Evolutionary conservation across 2,888 invertebrate species (phyloP), one percentile per base, ranked within the genome.

Genomic region (Habroteleia sp.): DNA sequence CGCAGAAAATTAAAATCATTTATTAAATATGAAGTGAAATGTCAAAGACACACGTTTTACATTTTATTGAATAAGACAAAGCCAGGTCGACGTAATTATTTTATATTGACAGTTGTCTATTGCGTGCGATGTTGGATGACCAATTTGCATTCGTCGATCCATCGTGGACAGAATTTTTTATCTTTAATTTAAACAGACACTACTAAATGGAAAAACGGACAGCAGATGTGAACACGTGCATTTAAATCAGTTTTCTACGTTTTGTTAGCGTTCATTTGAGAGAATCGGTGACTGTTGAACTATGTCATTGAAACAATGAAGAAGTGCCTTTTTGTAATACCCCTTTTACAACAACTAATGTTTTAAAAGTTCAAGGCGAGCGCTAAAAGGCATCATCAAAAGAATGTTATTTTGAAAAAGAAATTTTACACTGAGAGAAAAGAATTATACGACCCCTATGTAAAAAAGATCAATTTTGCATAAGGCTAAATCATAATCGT

Each of bases 221-320:
- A 50, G 56, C 35, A 50, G 37, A 50, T 52, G 72, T 16, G 48
- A 44, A 65, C 63, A 58, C 50, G 65, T 44, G 58, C 52, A 72
- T 72, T 72, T 65, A 65, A 72, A 72, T 56, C 42, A 65, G 63
- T 58, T 44, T 35, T 10, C 17, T 37, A 1, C 16, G 4, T 23
- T 33, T 31, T 33, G 20, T 23, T 29, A n/a, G n/a, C 33, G 25
- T 39, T 20, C 16, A 16, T 33, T 58, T 33, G 35, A 58, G 58
- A 14, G 13, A 33, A 44, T 33, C 42, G 7, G 25, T 13, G 6
- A 58, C 20, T 33, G 8, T 20, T 13, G 20, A 33, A 39, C 48
- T 7, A 20, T 27, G 17, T 39, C 54, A 16, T 11, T 7, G 39
- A 42, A 56, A 56, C 37, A 37, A 31, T 31, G 25, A 31, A 56